Evolutionary conservation across 2,113 vertebrate genomes (phyloP).

Genomic region (Gavia stellata): DNA sequence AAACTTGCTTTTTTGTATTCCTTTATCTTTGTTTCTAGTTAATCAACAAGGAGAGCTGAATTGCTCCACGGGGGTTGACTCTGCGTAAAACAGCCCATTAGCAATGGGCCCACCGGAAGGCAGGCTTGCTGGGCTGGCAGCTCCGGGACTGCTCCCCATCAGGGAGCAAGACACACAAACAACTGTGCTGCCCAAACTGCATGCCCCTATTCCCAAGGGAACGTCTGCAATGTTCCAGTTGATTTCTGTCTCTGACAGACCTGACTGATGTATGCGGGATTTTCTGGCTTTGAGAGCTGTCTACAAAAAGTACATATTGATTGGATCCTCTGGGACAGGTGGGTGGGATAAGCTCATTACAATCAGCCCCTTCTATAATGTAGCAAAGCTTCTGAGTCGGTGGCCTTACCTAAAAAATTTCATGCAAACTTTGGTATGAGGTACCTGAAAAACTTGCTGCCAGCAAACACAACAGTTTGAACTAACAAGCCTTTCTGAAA

Average conservation of each 20-base stretch:
- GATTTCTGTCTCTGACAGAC: neutral
- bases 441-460: neutral
- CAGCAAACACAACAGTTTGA: neutral
- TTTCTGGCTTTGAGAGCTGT: neutral
- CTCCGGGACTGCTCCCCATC: neutral
- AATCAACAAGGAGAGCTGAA: neutral
- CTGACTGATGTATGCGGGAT: neutral
- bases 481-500: neutral
- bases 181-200: neutral
- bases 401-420: neutral
- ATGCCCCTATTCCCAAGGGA: neutral
- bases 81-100: neutral
- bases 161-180: neutral
- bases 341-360: neutral
- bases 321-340: neutral
- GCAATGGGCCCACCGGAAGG: neutral
- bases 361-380: neutral
- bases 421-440: neutral
- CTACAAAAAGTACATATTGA: neutral
- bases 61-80: neutral
- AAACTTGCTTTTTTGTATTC: neutral
- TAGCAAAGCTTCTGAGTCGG: neutral
- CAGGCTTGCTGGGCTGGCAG: neutral
- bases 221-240: neutral
- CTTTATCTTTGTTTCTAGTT: neutral